phyloP scores from a whole-genome alignment of 2,113 vertebrate species.

The Crotalus viridis region DNA sequence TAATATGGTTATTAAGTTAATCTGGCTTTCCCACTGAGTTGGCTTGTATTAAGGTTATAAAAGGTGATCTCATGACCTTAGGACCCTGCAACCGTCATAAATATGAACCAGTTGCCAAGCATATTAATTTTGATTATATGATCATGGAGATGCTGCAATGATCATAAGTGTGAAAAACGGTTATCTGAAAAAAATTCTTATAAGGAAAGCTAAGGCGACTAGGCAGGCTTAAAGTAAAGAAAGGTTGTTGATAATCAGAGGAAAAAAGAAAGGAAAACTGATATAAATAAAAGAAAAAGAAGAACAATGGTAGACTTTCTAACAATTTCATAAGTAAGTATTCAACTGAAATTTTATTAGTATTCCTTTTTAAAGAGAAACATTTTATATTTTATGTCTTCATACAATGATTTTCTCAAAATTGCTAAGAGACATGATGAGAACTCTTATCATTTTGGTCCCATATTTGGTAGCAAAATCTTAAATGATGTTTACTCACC shows the following conservation, averaged over 20 bases:
- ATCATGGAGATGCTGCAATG: no score
- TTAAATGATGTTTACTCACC: neutral
- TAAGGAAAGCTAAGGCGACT: neutral
- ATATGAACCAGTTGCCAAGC: no score
- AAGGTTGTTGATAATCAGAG: neutral
- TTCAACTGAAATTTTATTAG: neutral
- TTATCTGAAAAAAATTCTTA: neutral
- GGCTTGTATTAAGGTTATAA: no score
- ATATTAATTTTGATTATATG: no score
- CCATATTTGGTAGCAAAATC: neutral
- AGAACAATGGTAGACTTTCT: neutral
- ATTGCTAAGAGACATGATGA: neutral
- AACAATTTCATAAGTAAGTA: neutral
- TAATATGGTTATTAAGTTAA: no score
- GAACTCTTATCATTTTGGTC: neutral
- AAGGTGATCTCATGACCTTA: no score
- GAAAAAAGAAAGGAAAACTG: neutral
- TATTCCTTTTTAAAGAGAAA: neutral
- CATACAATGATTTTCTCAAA: neutral
- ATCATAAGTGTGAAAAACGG: neutral
- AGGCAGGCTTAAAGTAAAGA: neutral
- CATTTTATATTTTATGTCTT: neutral
- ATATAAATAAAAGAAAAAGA: neutral
- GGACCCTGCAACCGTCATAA: no score
- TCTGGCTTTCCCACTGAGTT: no score